These are phyloP conservation scores for Mastomys coucha DNA, from an alignment of 2,113 vertebrate species.

Conservation along the genomic window DNA sequence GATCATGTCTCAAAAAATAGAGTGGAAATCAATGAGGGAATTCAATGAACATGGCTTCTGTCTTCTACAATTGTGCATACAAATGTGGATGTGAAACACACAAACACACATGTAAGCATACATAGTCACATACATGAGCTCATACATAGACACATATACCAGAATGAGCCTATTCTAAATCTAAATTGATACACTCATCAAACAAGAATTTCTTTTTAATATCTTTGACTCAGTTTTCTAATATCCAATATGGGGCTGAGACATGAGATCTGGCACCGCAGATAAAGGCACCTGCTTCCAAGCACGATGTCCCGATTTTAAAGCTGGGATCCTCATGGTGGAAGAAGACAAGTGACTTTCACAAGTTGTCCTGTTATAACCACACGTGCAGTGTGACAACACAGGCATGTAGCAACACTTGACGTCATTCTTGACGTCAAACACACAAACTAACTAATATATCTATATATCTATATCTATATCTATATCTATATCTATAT, in stretches of 20 bases:
- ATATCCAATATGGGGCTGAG: not conserved
- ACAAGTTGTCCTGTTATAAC: not conserved
- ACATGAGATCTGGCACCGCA: not conserved
- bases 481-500: too few relatives aligned
- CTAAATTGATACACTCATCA: not conserved
- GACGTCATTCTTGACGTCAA: fast-evolving
- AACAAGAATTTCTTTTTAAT: not conserved
- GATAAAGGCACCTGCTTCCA: not conserved
- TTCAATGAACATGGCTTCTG: not conserved
- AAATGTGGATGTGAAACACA: not conserved
- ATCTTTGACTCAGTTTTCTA: not conserved
- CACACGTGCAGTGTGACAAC: too few relatives aligned
- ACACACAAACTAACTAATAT: too few relatives aligned
- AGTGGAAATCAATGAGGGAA: not conserved
- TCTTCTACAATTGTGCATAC: not conserved
- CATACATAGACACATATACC: not conserved
- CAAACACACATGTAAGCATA: not conserved
- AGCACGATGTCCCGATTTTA: not conserved
- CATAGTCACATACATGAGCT: not conserved
- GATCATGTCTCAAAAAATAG: not conserved
- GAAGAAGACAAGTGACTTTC: not conserved
- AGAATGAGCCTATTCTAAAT: too few relatives aligned
- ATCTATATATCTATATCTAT: too few relatives aligned
- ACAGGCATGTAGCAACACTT: not conserved
- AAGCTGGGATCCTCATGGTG: too few relatives aligned